Percentiles rank a stretch among this genome's conserved stretches.
phyloP scores from a whole-genome alignment of 2,888 invertebrate species.

The Eremobia ochroleuca region DNA sequence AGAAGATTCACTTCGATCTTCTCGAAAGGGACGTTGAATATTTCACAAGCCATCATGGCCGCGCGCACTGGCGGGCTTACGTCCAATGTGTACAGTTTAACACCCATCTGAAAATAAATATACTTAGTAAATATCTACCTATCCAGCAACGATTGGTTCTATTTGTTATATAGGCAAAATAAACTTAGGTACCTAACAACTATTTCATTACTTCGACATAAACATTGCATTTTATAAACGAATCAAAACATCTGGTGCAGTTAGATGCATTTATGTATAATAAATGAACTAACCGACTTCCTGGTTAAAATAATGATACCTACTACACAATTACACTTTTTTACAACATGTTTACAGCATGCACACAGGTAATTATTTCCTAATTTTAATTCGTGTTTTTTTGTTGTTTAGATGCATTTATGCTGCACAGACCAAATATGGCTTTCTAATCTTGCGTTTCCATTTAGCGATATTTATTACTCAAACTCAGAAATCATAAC shows the following conservation, averaged over 20 bases:
- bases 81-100: conserved; percentile 78
- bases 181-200: background rate
- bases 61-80: conserved; percentile 79
- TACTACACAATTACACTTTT: background rate
- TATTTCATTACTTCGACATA: background rate
- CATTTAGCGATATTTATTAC: background rate
- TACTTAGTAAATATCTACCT: background rate
- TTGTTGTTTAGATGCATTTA: background rate
- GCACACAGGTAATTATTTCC: background rate
- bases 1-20: conserved; percentile 73
- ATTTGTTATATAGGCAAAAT: background rate
- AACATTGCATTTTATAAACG: background rate
- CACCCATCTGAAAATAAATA: conserved; percentile 72
- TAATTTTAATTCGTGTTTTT: background rate
- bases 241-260: background rate
- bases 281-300: too few species aligned
- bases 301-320: too few species aligned
- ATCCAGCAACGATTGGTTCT: background rate
- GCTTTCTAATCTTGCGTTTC: background rate
- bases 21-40: conserved; percentile 74
- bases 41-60: conserved; percentile 78
- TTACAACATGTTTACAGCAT: background rate
- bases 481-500: background rate
- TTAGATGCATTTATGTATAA: background rate
- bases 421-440: background rate